These are phyloP conservation scores for Pristionchus pacificus DNA, from an alignment of 1,140 invertebrate species.

Conservation along the genomic window DNA sequence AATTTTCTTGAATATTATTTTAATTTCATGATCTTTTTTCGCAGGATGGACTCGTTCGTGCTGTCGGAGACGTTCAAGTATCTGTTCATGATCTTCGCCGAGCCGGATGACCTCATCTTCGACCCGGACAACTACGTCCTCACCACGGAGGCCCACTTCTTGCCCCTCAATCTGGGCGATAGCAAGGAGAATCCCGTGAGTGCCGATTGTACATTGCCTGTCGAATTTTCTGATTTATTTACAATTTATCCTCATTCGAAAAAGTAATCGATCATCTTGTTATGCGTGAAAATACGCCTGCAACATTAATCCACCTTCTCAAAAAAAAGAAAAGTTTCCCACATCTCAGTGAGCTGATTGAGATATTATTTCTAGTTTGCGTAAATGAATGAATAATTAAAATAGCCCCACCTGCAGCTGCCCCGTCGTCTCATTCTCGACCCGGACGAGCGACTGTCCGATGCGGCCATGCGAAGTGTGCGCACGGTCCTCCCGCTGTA, in stretches of 20 bases:
- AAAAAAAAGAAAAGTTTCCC: no score
- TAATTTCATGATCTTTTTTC: slow-evolving; percentile 41
- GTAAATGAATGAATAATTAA: slow-evolving; percentile 17
- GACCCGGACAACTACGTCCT: slow-evolving; percentile 94
- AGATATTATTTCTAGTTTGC: no score
- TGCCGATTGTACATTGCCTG: not conserved
- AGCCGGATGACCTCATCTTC: slow-evolving; percentile 72
- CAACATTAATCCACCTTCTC: no score
- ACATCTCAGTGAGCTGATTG: no score
- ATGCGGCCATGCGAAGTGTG: slow-evolving; percentile 23
- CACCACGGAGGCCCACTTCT: slow-evolving; percentile 90
- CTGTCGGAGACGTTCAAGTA: slow-evolving; percentile 97
- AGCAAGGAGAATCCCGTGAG: slow-evolving; percentile 64
- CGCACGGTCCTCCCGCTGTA: slow-evolving; percentile 34
- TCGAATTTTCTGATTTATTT: no score
- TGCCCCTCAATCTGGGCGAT: slow-evolving; percentile 70
- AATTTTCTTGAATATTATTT: not conserved
- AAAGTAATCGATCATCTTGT: no score
- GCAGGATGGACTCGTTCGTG: slow-evolving; percentile 93
- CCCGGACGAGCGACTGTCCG: slow-evolving; percentile 46
- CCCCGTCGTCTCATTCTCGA: slow-evolving; percentile 46
- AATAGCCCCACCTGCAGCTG: slow-evolving; percentile 46
- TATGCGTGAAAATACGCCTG: no score
- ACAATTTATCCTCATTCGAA: no score
- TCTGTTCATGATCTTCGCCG: slow-evolving; percentile 85